Conservation (phyloP, 2,797 vertebrate genomes). For the Anableps anableps region DNA sequence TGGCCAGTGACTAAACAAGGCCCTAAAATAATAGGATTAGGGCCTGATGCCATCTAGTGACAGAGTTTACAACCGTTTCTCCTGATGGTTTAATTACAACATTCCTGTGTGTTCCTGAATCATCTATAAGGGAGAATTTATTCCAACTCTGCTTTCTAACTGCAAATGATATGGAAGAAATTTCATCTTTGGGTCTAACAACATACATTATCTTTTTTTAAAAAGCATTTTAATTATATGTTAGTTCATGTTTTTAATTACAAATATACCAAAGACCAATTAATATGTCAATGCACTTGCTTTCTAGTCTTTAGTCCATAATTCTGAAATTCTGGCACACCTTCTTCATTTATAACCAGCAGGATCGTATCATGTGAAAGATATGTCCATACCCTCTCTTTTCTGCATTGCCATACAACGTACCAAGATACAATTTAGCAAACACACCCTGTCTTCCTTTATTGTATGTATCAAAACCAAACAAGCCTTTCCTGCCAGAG, state of each 20-base stretch:
- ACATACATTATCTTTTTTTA: not conserved
- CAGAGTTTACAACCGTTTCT: slow-evolving; percentile 17
- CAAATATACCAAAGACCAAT: not conserved
- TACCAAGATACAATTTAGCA: not conserved
- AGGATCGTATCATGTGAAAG: not conserved
- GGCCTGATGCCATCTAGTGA: slow-evolving; percentile 24
- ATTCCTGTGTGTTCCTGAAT: slow-evolving; percentile 36
- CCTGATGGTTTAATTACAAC: slow-evolving; percentile 14
- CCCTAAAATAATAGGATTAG: slow-evolving; percentile 55
- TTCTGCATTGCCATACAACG: not conserved
- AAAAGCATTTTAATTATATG: not conserved
- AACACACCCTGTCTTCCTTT: not conserved
- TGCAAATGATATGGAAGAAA: not conserved
- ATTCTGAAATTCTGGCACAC: not conserved
- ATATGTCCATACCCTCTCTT: too few species aligned
- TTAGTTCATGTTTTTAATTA: not conserved
- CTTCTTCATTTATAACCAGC: not conserved
- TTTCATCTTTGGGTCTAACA: not conserved
- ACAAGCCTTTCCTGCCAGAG: not conserved
- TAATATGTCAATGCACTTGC: not conserved
- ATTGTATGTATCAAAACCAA: slow-evolving; percentile 5
- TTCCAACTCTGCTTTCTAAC: not conserved
- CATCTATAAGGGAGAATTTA: slow-evolving; percentile 1
- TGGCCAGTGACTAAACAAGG: slow-evolving; percentile 34
- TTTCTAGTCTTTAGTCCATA: not conserved